phyloP scores from a whole-genome alignment of 2,888 invertebrate genomes.

The Lacanobia wlatinum region DNA sequence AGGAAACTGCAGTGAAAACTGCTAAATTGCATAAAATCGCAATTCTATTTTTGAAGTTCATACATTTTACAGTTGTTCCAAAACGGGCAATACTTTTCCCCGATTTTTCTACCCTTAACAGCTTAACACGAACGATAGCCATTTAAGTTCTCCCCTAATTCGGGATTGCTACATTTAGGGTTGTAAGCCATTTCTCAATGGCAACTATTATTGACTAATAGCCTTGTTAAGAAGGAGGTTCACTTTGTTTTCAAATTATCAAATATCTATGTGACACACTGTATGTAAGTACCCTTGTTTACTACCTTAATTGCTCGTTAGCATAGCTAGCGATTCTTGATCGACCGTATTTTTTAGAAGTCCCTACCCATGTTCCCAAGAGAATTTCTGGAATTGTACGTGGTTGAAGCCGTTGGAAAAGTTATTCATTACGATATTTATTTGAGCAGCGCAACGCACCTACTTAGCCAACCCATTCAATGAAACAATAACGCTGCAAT shows the following conservation, averaged over 20 bases:
- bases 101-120: neutral
- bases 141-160: neutral
- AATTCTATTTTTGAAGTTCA: neutral
- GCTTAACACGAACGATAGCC: neutral
- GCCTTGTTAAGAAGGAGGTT: neutral
- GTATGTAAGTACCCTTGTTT: neutral
- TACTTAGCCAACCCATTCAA: neutral
- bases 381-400: no score
- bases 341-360: no score
- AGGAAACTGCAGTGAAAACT: neutral
- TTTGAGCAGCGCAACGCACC: no score
- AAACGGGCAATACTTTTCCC: neutral
- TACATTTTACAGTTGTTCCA: neutral
- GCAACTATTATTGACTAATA: constrained; percentile 29
- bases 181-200: constrained; percentile 34
- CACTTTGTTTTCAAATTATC: neutral
- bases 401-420: no score
- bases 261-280: no score
- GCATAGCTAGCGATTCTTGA: no score
- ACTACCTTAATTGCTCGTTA: no score
- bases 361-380: no score
- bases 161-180: constrained; percentile 4
- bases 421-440: no score
- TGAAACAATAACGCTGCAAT: constrained; percentile 2
- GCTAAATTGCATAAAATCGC: neutral